Conservation (phyloP, 2,797 vertebrate genomes). For the Coilia nasus region DNA sequence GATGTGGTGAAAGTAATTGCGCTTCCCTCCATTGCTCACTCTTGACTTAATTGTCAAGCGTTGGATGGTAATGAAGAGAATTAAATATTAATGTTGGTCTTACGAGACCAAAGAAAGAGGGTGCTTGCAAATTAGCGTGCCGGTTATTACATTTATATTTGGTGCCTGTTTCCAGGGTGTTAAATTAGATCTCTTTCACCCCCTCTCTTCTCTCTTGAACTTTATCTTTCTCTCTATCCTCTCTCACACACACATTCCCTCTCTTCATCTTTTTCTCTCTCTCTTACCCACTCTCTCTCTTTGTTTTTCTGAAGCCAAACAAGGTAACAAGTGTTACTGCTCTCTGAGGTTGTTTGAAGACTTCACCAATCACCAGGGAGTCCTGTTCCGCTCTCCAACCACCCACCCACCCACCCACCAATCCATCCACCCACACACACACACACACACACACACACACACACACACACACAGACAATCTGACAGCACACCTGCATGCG, state of each 20-base stretch:
- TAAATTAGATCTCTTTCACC: neutral
- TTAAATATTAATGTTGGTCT: slow-evolving; percentile 15
- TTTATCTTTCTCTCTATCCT: too few species aligned
- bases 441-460: too few species aligned
- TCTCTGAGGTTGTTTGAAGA: neutral
- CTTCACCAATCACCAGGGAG: neutral
- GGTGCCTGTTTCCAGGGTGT: neutral
- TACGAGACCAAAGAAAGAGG: neutral
- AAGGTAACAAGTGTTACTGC: too few species aligned
- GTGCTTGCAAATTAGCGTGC: neutral
- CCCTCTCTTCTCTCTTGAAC: neutral
- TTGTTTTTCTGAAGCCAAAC: too few species aligned
- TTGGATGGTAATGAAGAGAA: neutral
- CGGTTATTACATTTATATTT: slow-evolving; percentile 22
- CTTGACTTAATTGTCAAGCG: slow-evolving; percentile 14
- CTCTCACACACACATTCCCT: too few species aligned
- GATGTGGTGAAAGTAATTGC: slow-evolving; percentile 17
- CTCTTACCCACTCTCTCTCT: too few species aligned
- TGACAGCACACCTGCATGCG: neutral
- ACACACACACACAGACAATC: too few species aligned
- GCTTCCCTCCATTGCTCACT: slow-evolving; percentile 23
- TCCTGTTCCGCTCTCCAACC: neutral
- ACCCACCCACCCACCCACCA: too few species aligned
- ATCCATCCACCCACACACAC: too few species aligned
- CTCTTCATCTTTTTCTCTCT: too few species aligned